Percentiles rank a stretch among this genome's conserved stretches.
Conservation (phyloP, 1,140 invertebrate genomes). For the Coboldia fuscipes region DNA sequence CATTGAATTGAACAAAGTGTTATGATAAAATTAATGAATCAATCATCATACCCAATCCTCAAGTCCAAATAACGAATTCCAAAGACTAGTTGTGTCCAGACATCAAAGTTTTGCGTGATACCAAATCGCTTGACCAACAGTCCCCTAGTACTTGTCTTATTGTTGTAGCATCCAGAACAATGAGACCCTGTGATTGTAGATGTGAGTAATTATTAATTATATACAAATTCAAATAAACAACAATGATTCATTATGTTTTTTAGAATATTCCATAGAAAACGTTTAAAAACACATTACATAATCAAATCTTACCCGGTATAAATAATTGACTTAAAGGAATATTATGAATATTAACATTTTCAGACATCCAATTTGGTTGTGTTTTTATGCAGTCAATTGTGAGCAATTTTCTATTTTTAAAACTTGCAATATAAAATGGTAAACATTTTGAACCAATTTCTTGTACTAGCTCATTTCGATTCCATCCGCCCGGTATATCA, state of each 20-base stretch:
- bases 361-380: constrained; percentile 41
- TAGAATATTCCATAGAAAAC: no score
- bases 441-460: constrained; percentile 18
- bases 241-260: background rate
- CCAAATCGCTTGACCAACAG: constrained; percentile 22
- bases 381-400: constrained; percentile 33
- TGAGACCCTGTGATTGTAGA: constrained; percentile 34
- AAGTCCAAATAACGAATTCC: constrained; percentile 65
- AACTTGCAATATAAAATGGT: constrained; percentile 27
- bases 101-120: constrained; percentile 44
- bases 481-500: constrained; percentile 25
- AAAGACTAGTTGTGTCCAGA: constrained; percentile 58
- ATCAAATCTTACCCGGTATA: constrained; percentile 11
- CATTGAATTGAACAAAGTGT: background rate
- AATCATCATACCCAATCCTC: constrained; percentile 31
- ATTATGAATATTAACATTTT: constrained; percentile 18
- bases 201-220: background rate
- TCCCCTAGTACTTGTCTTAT: constrained; percentile 20
- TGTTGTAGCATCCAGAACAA: constrained; percentile 36
- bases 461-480: constrained; percentile 13
- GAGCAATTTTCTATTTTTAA: constrained; percentile 24
- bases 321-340: constrained; percentile 15
- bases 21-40: constrained; percentile 8
- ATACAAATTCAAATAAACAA: background rate
- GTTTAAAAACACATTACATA: no score